A percentile compares a stretch with the other conserved stretches of the same genome.
Evolutionary conservation across 2,888 invertebrate genomes (phyloP).

Genomic region (Drosophila phalerata): DNA sequence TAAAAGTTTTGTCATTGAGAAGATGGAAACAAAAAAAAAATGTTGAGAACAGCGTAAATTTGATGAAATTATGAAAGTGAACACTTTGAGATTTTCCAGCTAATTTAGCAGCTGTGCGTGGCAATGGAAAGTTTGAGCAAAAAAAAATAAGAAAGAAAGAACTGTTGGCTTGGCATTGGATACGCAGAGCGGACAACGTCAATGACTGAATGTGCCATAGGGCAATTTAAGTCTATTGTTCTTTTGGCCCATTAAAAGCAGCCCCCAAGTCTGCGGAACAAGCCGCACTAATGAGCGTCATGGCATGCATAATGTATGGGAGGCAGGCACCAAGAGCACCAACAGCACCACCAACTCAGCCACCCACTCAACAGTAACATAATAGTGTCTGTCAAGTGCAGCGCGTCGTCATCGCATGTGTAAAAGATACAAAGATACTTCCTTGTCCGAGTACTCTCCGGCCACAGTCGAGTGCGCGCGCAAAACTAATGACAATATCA

Average conservation of each 20-base stretch:
- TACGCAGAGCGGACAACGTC: constrained; percentile 24
- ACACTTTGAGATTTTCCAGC: constrained; percentile 52
- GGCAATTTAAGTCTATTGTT: constrained; percentile 71
- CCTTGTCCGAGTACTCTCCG: constrained; percentile 65
- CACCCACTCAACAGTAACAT: constrained; percentile 62
- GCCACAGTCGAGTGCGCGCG: constrained; percentile 77
- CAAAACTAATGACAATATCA: constrained; percentile 78
- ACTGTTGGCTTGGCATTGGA: constrained; percentile 31
- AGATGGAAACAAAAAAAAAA: not conserved
- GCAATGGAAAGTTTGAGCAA: constrained; percentile 42
- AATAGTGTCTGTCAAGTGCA: constrained; percentile 80
- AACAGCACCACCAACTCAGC: constrained; percentile 25
- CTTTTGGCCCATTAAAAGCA: constrained; percentile 66
- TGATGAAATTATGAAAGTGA: constrained; percentile 55
- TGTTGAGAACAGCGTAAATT: constrained; percentile 40
- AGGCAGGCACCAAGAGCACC: constrained; percentile 24
- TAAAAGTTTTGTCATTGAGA: constrained; percentile 74
- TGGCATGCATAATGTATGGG: constrained; percentile 75
- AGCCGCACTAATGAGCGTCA: constrained; percentile 73
- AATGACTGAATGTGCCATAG: constrained; percentile 34
- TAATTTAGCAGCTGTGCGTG: constrained; percentile 55
- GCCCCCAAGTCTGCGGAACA: constrained; percentile 37
- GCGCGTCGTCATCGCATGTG: constrained; percentile 61
- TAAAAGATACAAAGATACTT: constrained; percentile 69
- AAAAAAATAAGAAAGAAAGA: not conserved